Evolutionary conservation across 2,113 vertebrate species (phyloP).

Genomic region (Falco punctatus): DNA sequence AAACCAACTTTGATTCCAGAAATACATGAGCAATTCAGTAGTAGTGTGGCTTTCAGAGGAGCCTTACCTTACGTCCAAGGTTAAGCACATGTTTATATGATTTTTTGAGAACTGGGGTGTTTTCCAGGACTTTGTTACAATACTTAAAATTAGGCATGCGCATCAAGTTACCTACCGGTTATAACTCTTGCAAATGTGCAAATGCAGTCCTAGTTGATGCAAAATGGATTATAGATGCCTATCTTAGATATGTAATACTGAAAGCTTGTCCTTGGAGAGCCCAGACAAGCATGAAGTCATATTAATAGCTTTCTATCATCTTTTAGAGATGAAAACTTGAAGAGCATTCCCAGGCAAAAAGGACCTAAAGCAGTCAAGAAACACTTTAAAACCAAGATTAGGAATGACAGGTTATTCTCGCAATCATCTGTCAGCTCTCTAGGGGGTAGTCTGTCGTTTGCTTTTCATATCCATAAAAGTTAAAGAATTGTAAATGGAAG

Average conservation of each 20-base stretch:
- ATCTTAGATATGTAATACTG: conserved; percentile 14
- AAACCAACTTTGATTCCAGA: background rate
- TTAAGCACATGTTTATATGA: background rate
- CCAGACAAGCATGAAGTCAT: conserved; percentile 28
- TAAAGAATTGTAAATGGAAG: background rate
- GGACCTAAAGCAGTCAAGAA: background rate
- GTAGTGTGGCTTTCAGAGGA: background rate
- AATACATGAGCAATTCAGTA: background rate
- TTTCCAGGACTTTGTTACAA: background rate
- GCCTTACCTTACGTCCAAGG: background rate
- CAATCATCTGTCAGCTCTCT: background rate
- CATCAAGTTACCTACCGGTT: background rate
- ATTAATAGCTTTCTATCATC: conserved; percentile 49
- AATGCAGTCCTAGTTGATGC: background rate
- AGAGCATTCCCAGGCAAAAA: background rate
- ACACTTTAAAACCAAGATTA: conserved; percentile 38
- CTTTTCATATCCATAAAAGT: background rate
- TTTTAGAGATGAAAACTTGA: conserved; percentile 17
- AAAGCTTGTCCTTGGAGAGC: conserved; percentile 24
- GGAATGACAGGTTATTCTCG: conserved; percentile 52
- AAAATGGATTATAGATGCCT: conserved; percentile 36
- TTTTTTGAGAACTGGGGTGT: background rate
- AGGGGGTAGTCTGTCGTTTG: background rate
- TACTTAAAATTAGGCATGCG: background rate
- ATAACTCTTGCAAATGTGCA: background rate